These are phyloP conservation scores for Caranx melampygus DNA, from an alignment of 2,113 vertebrate genomes.

Conservation along the genomic window DNA sequence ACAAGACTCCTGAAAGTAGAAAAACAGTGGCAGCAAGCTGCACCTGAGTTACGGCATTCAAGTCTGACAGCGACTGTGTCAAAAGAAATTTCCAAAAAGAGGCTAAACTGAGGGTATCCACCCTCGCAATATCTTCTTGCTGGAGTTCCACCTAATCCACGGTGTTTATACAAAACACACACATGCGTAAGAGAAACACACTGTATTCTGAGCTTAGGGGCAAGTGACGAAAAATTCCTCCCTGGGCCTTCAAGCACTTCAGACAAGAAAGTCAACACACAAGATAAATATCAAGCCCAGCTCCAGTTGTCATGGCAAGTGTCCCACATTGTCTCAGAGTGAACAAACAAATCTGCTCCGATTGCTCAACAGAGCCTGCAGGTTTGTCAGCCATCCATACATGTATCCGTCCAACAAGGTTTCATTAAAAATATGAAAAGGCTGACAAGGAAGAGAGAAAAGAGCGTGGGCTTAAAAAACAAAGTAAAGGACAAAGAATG, in stretches of 20 bases:
- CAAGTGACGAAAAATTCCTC: slow-evolving; percentile 73
- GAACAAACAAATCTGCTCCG: slow-evolving; percentile 79
- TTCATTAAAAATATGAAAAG: slow-evolving; percentile 35
- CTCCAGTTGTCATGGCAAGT: slow-evolving; percentile 81
- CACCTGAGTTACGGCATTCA: not conserved
- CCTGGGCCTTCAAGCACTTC: slow-evolving; percentile 53
- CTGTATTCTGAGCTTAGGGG: slow-evolving; percentile 65
- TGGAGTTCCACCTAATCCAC: slow-evolving; percentile 22
- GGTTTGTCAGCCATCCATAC: slow-evolving; percentile 71
- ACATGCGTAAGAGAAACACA: slow-evolving; percentile 52
- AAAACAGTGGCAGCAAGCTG: slow-evolving; percentile 13
- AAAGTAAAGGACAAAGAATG: slow-evolving; percentile 13
- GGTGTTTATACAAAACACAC: slow-evolving; percentile 46
- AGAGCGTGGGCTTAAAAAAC: slow-evolving; percentile 10
- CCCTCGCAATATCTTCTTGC: slow-evolving; percentile 12
- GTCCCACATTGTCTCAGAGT: slow-evolving; percentile 73
- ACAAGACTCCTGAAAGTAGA: slow-evolving; percentile 27
- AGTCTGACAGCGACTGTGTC: not conserved
- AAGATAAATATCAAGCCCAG: slow-evolving; percentile 78
- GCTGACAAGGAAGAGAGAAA: not conserved
- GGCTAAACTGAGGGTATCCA: slow-evolving; percentile 17
- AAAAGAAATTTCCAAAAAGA: not conserved
- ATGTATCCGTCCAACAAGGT: slow-evolving; percentile 50
- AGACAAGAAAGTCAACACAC: slow-evolving; percentile 81
- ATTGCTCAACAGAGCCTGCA: slow-evolving; percentile 81